Evolutionary conservation across 2,888 invertebrate genomes (phyloP).

Genomic region (Sclerodermus sp.): DNA sequence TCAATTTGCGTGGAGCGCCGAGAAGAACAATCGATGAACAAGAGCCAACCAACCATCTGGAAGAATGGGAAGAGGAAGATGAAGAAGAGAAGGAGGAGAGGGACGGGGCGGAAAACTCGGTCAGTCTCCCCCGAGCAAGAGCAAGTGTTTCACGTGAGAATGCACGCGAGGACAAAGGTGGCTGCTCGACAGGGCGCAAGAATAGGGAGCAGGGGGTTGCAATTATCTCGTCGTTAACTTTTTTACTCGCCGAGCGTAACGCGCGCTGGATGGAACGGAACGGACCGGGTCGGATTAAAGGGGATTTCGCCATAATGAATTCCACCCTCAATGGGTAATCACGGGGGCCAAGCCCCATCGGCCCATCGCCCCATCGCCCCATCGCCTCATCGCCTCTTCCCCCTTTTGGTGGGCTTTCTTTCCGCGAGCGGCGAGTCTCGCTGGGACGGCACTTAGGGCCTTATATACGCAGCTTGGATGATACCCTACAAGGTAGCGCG

Average conservation of each 20-base stretch:
- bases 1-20: too few species aligned
- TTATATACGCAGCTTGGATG: constrained; percentile 39
- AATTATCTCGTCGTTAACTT: constrained; percentile 29
- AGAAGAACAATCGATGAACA: too few species aligned
- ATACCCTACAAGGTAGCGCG: constrained; percentile 45
- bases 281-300: constrained; percentile 25
- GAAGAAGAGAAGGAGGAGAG: too few species aligned
- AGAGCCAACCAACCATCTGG: too few species aligned
- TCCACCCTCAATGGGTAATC: constrained; percentile 53
- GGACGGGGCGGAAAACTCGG: too few species aligned
- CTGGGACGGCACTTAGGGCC: constrained; percentile 42
- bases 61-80: too few species aligned
- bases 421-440: constrained; percentile 15
- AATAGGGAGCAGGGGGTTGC: constrained; percentile 1
- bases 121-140: too few species aligned
- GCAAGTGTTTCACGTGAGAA: too few species aligned
- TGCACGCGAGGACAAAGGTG: too few species aligned
- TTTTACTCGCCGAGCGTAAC: constrained; percentile 8
- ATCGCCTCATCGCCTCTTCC: neutral
- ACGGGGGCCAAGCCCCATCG: constrained; percentile 36
- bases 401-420: too few species aligned
- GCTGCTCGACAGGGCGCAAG: too few species aligned
- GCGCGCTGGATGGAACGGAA: neutral
- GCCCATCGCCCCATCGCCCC: constrained; percentile 24
- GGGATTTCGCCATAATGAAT: constrained; percentile 49